phyloP scores from a whole-genome alignment of 1,140 invertebrate genomes.

The Stenopsyche tienmushanensis region DNA sequence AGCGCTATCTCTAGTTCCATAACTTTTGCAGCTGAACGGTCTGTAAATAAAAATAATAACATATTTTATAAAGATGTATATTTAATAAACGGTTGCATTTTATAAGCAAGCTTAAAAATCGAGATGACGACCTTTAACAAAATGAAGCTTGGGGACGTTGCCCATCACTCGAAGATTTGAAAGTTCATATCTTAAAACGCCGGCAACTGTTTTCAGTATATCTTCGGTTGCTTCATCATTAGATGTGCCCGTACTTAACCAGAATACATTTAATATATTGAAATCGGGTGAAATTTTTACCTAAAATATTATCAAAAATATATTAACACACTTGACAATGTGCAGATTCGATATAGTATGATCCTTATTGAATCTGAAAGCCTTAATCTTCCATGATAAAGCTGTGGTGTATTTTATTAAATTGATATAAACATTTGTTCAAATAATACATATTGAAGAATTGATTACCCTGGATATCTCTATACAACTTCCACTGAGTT shows the following conservation, averaged over 20 bases:
- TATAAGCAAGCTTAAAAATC: slow-evolving; percentile 17
- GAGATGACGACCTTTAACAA: slow-evolving; percentile 72
- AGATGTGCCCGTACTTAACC: slow-evolving; percentile 58
- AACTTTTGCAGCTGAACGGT: slow-evolving; percentile 56
- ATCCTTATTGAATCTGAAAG: too few species aligned
- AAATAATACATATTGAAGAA: background rate
- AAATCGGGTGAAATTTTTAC: slow-evolving; percentile 67
- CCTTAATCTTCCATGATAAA: too few species aligned
- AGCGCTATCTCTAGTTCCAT: slow-evolving; percentile 61
- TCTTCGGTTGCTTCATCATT: slow-evolving; percentile 54
- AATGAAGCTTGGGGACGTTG: slow-evolving; percentile 66
- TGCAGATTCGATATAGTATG: too few species aligned
- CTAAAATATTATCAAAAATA: slow-evolving; percentile 42
- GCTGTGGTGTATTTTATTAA: slow-evolving; percentile 19
- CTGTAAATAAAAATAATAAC: slow-evolving; percentile 45
- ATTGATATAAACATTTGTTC: background rate
- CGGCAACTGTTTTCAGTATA: slow-evolving; percentile 57
- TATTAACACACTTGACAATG: too few species aligned
- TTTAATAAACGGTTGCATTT: slow-evolving; percentile 9
- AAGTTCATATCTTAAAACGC: slow-evolving; percentile 65
- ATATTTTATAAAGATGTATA: slow-evolving; percentile 7
- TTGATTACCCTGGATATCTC: slow-evolving; percentile 63
- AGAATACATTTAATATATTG: slow-evolving; percentile 65
- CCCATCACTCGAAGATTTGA: slow-evolving; percentile 69
- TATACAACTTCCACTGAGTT: slow-evolving; percentile 63